Conservation (phyloP, 2,113 vertebrate genomes). For the Mastomys natalensis region DNA sequence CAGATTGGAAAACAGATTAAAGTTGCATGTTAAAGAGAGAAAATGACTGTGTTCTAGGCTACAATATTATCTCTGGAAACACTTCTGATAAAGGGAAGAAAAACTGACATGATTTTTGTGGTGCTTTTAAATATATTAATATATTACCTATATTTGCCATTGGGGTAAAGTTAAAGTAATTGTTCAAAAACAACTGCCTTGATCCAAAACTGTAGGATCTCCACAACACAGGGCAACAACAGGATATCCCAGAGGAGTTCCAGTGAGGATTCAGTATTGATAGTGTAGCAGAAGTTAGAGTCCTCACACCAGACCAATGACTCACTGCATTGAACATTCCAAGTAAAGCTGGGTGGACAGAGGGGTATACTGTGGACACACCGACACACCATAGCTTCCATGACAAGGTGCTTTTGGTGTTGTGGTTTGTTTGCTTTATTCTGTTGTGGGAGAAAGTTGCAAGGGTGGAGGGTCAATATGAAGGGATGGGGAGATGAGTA, state of each 20-base stretch:
- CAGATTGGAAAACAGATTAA: conserved; percentile 75
- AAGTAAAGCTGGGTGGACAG: background rate
- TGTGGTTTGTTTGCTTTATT: background rate
- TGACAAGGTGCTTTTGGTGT: background rate
- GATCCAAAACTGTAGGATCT: background rate
- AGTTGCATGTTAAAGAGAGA: conserved; percentile 14
- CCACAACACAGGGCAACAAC: background rate
- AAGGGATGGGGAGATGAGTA: background rate
- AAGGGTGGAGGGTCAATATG: background rate
- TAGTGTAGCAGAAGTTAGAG: background rate
- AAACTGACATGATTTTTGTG: conserved; percentile 56
- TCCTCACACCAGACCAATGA: background rate
- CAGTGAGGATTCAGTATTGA: background rate
- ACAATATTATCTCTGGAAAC: conserved; percentile 73
- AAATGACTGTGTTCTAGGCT: conserved; percentile 26
- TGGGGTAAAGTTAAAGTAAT: conserved; percentile 43
- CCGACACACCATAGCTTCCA: background rate
- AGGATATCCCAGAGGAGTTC: background rate
- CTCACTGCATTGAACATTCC: background rate
- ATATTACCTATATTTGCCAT: conserved; percentile 39
- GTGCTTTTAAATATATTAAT: conserved; percentile 58
- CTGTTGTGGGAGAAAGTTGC: background rate
- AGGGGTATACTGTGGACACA: no score
- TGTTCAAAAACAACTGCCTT: conserved; percentile 13
- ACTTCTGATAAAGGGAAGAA: conserved; percentile 61